phyloP scores from a whole-genome alignment of 2,888 invertebrate species.

The Nemotelus pantherinus region DNA sequence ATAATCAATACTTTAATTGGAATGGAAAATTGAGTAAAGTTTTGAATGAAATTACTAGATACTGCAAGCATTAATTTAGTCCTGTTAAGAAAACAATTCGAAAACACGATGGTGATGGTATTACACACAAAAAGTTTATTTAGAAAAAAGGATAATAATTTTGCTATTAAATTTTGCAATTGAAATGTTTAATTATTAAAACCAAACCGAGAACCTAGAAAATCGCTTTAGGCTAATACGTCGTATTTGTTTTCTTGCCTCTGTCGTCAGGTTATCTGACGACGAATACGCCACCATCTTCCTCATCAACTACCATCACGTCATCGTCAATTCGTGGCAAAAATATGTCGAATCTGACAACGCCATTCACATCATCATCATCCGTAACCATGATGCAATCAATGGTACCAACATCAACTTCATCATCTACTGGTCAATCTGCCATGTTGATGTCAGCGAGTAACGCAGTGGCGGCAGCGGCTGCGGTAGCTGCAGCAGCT shows the following conservation, averaged over 20 bases:
- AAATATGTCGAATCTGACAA: constrained; percentile 46
- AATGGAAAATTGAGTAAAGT: constrained; percentile 18
- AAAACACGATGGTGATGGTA: constrained; percentile 60
- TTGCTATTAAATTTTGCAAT: constrained; percentile 26
- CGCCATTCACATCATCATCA: constrained; percentile 51
- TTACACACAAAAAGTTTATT: constrained; percentile 54
- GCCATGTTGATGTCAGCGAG: constrained; percentile 48
- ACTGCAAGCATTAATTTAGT: neutral
- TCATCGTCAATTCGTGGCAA: constrained; percentile 53
- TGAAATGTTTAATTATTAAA: neutral
- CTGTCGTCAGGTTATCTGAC: constrained; percentile 67
- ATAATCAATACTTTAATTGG: constrained; percentile 22
- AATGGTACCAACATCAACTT: constrained; percentile 48
- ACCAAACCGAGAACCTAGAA: constrained; percentile 40
- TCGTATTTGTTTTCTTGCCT: constrained; percentile 63
- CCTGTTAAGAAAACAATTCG: neutral
- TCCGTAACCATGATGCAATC: constrained; percentile 52
- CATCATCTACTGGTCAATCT: constrained; percentile 46
- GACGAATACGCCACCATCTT: constrained; percentile 61
- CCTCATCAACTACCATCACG: constrained; percentile 54
- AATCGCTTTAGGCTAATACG: constrained; percentile 65
- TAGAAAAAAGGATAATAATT: constrained; percentile 49
- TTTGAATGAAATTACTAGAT: no score
- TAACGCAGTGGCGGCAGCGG: constrained; percentile 57
- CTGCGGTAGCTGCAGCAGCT: constrained; percentile 58